phyloP scores from a whole-genome alignment of 1,140 invertebrate species.

The Ceratina calcarata region DNA sequence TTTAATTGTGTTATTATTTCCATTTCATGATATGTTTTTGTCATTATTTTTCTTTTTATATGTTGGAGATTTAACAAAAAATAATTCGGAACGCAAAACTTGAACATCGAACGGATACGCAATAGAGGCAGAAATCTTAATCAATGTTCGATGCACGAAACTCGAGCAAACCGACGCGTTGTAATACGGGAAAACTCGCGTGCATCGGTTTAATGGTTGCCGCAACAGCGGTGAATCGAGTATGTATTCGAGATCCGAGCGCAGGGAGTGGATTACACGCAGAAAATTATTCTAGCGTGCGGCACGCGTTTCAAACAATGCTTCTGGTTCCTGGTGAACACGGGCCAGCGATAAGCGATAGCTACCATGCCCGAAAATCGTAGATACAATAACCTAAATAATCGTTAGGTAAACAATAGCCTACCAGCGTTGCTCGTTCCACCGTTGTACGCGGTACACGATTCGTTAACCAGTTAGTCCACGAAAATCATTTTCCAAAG shows the following conservation, averaged over 20 bases:
- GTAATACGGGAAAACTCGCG: conserved; percentile 18
- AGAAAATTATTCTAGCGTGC: conserved; percentile 30
- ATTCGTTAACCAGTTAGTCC: too few relatives aligned
- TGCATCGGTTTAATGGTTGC: not conserved
- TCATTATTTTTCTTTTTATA: too few relatives aligned
- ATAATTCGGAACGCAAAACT: too few relatives aligned
- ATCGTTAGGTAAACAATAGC: conserved; percentile 32
- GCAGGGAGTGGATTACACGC: conserved; percentile 32
- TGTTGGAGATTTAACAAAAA: too few relatives aligned
- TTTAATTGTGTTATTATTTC: too few relatives aligned
- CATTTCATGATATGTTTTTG: too few relatives aligned
- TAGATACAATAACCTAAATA: conserved; percentile 38
- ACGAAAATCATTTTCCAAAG: not conserved
- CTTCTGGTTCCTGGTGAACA: conserved; percentile 13
- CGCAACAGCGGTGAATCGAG: conserved; percentile 9
- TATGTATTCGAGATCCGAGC: conserved; percentile 5
- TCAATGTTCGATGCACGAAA: not conserved
- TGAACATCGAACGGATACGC: too few relatives aligned
- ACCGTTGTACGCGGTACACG: not conserved
- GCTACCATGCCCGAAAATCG: conserved; percentile 39
- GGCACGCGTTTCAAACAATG: conserved; percentile 29
- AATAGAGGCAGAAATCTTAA: not conserved
- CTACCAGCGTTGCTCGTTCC: not conserved
- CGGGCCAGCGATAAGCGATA: conserved; percentile 16
- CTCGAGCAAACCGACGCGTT: not conserved